Evolutionary conservation across 2,113 vertebrate genomes (phyloP).

Genomic region (Megaceryle torquata): DNA sequence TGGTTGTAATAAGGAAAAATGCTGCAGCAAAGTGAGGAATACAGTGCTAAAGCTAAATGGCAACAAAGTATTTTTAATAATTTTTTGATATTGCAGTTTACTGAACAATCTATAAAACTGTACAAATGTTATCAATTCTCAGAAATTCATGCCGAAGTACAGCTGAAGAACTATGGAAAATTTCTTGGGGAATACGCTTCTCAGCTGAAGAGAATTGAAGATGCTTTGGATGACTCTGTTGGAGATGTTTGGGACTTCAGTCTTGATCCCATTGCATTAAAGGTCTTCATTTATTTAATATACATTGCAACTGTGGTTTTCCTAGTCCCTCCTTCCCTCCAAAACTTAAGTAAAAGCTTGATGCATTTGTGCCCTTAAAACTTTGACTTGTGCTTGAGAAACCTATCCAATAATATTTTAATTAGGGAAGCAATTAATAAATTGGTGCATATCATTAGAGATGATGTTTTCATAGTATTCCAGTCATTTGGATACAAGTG

Average conservation of each 20-base stretch:
- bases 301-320: background rate
- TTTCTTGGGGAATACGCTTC: constrained; percentile 95
- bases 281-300: constrained; percentile 74
- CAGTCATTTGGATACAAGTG: background rate
- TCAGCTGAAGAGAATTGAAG: constrained; percentile 92
- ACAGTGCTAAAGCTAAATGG: background rate
- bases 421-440: background rate
- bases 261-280: constrained; percentile 92
- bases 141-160: constrained; percentile 99
- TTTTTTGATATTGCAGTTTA: background rate
- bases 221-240: constrained; percentile 92
- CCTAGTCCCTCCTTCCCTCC: background rate
- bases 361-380: background rate
- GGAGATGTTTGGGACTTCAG: constrained; percentile 99
- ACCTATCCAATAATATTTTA: background rate
- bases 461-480: background rate
- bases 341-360: background rate
- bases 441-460: background rate
- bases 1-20: background rate
- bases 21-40: background rate
- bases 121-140: constrained; percentile 38
- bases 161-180: constrained; percentile 93
- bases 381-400: background rate
- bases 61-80: background rate
- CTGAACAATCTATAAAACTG: background rate